Evolutionary conservation across 1,140 invertebrate genomes (phyloP).

Genomic region (Andricus grossulariae): DNA sequence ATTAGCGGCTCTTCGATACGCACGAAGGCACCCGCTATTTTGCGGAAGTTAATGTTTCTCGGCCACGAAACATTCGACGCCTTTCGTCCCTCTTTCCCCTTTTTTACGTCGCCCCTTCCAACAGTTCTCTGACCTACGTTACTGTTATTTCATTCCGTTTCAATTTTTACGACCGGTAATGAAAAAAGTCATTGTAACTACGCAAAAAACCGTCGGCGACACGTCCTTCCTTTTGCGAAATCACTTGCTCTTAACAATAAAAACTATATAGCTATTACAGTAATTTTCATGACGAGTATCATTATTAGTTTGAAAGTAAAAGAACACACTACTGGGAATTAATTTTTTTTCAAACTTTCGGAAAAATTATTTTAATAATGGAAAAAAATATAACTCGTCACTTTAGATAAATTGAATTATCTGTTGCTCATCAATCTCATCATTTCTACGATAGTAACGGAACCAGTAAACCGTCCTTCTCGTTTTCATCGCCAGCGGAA

Average conservation of each 20-base stretch:
- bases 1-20: constrained; percentile 26
- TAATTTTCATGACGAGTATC: no score
- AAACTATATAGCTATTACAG: no score
- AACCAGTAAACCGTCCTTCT: constrained; percentile 4
- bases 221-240: neutral
- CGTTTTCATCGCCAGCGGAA: constrained; percentile 22
- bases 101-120: constrained; percentile 18
- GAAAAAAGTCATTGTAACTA: constrained; percentile 1
- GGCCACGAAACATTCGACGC: constrained; percentile 17
- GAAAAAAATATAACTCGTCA: neutral
- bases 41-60: constrained; percentile 28
- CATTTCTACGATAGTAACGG: constrained; percentile 21
- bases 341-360: no score
- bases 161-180: constrained; percentile 18
- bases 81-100: constrained; percentile 14
- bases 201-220: neutral
- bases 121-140: constrained; percentile 27
- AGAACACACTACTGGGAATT: no score
- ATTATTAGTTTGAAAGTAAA: no score
- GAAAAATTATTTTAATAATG: no score
- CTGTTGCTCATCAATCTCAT: constrained; percentile 14
- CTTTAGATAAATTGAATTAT: neutral
- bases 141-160: constrained; percentile 22
- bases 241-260: neutral
- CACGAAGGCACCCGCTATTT: constrained; percentile 23